Base-by-base conservation (phyloP, 2,888 invertebrate species). In the Spilarctia lutea region DNA sequence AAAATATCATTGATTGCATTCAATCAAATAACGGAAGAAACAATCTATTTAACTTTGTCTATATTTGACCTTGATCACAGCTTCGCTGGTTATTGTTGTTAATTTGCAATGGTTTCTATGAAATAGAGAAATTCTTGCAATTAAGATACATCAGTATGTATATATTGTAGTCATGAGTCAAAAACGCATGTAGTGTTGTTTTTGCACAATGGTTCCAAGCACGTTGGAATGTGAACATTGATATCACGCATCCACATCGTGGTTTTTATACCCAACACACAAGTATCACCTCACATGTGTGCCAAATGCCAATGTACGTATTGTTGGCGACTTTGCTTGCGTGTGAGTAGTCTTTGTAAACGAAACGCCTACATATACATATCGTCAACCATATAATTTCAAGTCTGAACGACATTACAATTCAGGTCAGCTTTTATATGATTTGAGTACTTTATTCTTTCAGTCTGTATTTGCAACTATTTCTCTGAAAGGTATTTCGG, bases 201-300 rank as follows among this genome's bases (percentile, higher is more conserved):
- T 85, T 80, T 83, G 77, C 77, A 79, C 72, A 76, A 77, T 83
- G 83, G 83, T 82, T 81, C 86, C 85, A 89, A 90, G 89, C 89
- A 90, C 91, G 90, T 88, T 81, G 94, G 94, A 94, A 94, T 94
- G 93, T 92, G 90, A 90, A 89, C 93, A 89, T 90, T 89, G 92
- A 94, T 56, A 56, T 94, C 94, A 94, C 89, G 90, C 91, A 90
- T 84, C 77, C 86, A 86, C 85, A 90, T 91, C 94, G 94, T 93
- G 94, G 80, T 88, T 84, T 83, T 82, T 80, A 76, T 87, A 85
- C 82, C 81, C 88, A 86, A 88, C 87, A 86, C 45, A 56, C 72
- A 76, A 79, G 82, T 76, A 74, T 75, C 68, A 75, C 80, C 67
- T 69, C 73, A 72, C 77, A 76, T 89, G 91, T 90, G 90, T 90